Conservation (phyloP, 2,888 invertebrate species). For the Nasonovia ribisnigri region DNA sequence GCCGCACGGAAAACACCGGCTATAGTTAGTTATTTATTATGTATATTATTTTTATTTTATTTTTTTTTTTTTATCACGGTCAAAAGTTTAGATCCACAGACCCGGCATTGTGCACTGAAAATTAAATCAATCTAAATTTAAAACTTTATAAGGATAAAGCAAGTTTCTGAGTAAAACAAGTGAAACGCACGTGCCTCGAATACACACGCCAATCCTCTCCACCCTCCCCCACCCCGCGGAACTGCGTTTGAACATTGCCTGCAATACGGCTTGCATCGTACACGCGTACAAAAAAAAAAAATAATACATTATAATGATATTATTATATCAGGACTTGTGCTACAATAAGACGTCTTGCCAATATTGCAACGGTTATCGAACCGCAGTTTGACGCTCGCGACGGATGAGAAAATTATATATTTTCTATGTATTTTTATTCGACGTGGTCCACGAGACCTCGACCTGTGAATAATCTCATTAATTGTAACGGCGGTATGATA, state of each 20-base stretch:
- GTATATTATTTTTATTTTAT: not conserved
- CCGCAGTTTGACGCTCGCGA: not conserved
- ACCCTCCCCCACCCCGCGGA: not conserved
- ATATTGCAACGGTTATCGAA: not conserved
- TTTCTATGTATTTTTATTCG: not conserved
- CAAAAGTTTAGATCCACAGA: constrained; percentile 7
- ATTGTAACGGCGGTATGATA: not conserved
- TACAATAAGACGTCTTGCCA: not conserved
- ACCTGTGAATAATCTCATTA: not conserved
- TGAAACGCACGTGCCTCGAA: constrained; percentile 56
- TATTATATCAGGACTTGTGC: not conserved
- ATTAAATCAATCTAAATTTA: constrained; percentile 57
- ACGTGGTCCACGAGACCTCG: not conserved
- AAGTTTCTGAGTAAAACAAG: constrained; percentile 53
- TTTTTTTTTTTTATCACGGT: constrained; percentile 17
- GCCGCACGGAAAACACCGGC: not conserved
- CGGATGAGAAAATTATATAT: not conserved
- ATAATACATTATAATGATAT: not conserved
- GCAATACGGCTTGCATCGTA: not conserved
- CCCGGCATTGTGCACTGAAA: not conserved
- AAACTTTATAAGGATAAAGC: constrained; percentile 51
- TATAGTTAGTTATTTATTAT: constrained; percentile 8
- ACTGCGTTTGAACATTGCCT: not conserved
- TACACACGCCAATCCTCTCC: not conserved
- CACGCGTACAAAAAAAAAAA: not conserved